Base-by-base conservation (phyloP, 2,113 vertebrate species). In the Eonycteris spelaea region DNA sequence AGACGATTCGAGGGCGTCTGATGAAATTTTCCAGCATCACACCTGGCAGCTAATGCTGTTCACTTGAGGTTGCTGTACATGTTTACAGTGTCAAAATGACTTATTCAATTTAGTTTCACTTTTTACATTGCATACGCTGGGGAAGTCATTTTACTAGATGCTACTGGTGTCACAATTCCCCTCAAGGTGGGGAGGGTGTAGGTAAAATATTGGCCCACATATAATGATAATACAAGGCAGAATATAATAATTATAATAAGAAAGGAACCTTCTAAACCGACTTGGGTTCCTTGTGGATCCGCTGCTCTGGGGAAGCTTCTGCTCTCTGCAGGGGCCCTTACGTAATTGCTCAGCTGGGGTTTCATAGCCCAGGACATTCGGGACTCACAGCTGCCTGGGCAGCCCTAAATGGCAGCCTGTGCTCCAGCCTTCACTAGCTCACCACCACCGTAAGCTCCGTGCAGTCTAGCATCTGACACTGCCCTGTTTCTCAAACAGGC, bases 91-190 rank as follows among this genome's bases (percentile, higher is more conserved):
- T 48, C 73, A 78, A 91, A 84, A 74, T 28, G 75, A 53, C 79
- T 57, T 73, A 38, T 45, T 13, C 51, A 48, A 51, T 68, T 91
- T 38, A 13, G 19, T 83, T 93, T 89, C 85, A 68, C 45, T 79
- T 91, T 82, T 40, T 57, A n/a, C 28, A 59, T 65, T 68, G 43
- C 22, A 30, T 65, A 18, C 10, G 75, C 35, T 7, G n/a, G 55
- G 22, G 51, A 93, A 94, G 43, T 16, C 30, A 59, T 83, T 80
- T 80, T 78, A 88, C 45, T 43, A 96, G 38, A 53, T 24, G n/a
- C 6, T 71, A 1, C 28, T 63, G 15, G 12, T 67, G 2, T 38
- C 74, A 7, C 48, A 28, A 67, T 35, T 61, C 84, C 38, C 59
- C 30, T 71, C 40, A 55, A 77, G 33, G 21, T 1, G 18, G n/a